Evolutionary conservation across 2,797 vertebrate species (phyloP).

Genomic region (Chiloscyllium punctatum): DNA sequence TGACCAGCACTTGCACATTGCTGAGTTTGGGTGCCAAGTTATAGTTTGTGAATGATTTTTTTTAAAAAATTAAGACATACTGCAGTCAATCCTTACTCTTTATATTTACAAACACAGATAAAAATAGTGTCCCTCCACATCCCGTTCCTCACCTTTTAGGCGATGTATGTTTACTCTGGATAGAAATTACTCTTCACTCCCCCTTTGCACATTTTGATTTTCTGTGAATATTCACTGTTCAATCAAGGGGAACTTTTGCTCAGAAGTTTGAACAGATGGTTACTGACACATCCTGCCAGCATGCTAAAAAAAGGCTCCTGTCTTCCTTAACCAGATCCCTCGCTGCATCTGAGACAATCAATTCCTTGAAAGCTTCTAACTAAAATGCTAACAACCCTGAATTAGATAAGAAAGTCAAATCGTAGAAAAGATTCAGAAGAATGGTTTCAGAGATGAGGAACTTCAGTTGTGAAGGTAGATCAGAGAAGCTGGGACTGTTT

Average conservation of each 20-base stretch:
- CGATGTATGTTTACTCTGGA: not conserved
- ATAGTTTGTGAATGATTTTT: not conserved
- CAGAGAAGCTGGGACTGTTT: too few species aligned
- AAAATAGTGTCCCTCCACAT: not conserved
- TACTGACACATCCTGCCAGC: not conserved
- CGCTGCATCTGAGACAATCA: not conserved
- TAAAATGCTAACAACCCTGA: slow-evolving; percentile 22
- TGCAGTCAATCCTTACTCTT: not conserved
- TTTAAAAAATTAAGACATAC: not conserved
- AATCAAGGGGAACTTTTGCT: not conserved
- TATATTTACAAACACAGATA: not conserved
- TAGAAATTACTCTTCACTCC: not conserved
- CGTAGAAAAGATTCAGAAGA: not conserved
- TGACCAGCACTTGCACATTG: not conserved
- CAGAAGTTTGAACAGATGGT: slow-evolving; percentile 24
- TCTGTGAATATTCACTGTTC: not conserved
- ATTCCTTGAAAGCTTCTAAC: slow-evolving; percentile 10
- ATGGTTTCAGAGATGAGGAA: too few species aligned
- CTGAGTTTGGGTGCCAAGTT: not conserved
- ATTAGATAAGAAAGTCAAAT: not conserved
- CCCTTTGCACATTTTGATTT: not conserved
- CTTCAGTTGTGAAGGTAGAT: too few species aligned
- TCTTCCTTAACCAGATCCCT: slow-evolving; percentile 4
- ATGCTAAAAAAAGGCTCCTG: slow-evolving; percentile 24
- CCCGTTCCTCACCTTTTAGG: not conserved